phyloP scores from a whole-genome alignment of 2,113 vertebrate species.

The Sakesphorus luctuosus region DNA sequence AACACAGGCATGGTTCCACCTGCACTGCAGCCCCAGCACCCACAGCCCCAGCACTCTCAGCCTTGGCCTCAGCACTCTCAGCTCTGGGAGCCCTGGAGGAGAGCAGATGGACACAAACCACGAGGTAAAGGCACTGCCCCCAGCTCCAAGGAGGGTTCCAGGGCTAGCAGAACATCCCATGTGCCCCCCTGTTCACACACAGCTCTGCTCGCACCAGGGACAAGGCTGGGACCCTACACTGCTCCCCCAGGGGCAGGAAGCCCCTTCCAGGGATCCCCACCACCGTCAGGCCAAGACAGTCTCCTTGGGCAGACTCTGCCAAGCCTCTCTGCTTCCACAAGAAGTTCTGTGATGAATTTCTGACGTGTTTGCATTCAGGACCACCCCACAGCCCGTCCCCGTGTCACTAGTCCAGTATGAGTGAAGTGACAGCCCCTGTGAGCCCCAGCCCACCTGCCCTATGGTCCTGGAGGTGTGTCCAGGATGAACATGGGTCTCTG shows the following conservation, averaged over 20 bases:
- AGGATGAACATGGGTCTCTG: too few relatives aligned
- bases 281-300: not conserved
- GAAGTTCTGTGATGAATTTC: not conserved
- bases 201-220: not conserved
- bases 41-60: not conserved
- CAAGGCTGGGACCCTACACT: not conserved
- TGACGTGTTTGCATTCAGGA: not conserved
- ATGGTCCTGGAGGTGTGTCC: not conserved
- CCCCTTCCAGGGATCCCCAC: not conserved
- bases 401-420: rapidly evolving
- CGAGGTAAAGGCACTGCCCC: not conserved
- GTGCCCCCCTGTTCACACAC: not conserved
- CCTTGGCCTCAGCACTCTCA: not conserved
- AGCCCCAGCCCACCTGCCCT: not conserved
- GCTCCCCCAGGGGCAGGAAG: not conserved
- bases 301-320: rapidly evolving
- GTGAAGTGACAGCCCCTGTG: not conserved
- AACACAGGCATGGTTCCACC: not conserved
- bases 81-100: rapidly evolving
- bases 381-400: not conserved
- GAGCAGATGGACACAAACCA: not conserved
- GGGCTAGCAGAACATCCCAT: not conserved
- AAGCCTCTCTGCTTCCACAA: not conserved
- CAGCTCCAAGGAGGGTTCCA: not conserved
- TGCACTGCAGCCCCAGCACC: not conserved